phyloP scores from a whole-genome alignment of 2,888 invertebrate genomes.

The Euzetes globulus region DNA sequence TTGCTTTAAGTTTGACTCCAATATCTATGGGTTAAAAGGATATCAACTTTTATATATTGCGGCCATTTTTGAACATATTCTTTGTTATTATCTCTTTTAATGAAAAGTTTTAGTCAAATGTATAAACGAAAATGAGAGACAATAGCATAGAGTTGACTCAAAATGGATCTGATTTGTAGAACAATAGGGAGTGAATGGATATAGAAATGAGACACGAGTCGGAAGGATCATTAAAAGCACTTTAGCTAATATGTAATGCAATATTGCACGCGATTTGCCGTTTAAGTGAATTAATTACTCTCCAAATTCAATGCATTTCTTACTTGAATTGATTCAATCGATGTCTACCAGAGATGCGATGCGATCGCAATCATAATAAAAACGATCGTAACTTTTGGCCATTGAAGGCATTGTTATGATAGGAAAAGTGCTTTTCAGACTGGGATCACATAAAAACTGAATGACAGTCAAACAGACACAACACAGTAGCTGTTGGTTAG shows the following conservation, averaged over 20 bases:
- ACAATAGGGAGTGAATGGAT: too few relatives aligned
- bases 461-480: background rate
- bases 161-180: background rate
- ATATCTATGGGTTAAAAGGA: too few relatives aligned
- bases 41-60: too few relatives aligned
- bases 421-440: background rate
- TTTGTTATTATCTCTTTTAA: too few relatives aligned
- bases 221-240: slow-evolving; percentile 9
- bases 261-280: background rate
- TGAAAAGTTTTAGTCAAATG: too few relatives aligned
- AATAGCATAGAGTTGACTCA: too few relatives aligned
- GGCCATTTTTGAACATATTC: too few relatives aligned
- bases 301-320: background rate
- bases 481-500: background rate
- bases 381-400: background rate
- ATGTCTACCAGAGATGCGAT: background rate
- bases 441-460: background rate
- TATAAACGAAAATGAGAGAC: too few relatives aligned
- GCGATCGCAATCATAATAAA: background rate
- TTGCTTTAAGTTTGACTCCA: too few relatives aligned
- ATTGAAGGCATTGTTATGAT: background rate
- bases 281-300: background rate
- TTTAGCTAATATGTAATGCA: background rate
- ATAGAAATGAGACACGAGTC: background rate
- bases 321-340: slow-evolving; percentile 3